A percentile compares a stretch with the other conserved stretches of the same genome.
Evolutionary conservation across 2,113 vertebrate genomes (phyloP).

Genomic region (Brachypodius melanocephalos): DNA sequence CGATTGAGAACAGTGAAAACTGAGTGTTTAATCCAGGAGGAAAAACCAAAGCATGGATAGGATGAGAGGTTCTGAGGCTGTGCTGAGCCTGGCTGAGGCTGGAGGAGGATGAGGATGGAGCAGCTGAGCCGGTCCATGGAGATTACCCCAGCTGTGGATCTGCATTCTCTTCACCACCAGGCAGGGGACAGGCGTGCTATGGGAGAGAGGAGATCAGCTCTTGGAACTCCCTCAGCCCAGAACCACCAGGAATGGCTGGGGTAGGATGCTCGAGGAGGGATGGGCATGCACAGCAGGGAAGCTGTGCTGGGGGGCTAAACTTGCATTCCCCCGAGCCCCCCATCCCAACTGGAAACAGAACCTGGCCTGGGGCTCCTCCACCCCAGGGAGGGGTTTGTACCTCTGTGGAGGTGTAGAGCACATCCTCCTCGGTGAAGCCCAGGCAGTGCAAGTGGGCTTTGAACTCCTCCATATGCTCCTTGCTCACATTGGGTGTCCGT

Average conservation of each 20-base stretch:
- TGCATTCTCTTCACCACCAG: fast-evolving
- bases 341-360: background rate
- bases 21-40: fast-evolving
- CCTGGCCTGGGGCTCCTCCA: background rate
- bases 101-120: background rate
- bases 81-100: background rate
- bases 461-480: conserved; percentile 40
- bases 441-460: background rate
- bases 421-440: background rate
- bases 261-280: background rate
- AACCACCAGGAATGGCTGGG: fast-evolving
- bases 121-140: fast-evolving
- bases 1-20: background rate
- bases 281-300: background rate
- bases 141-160: background rate
- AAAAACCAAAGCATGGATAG: background rate
- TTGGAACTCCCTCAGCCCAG: background rate
- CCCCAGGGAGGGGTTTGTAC: background rate
- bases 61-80: background rate
- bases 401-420: background rate
- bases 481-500: background rate
- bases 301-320: fast-evolving
- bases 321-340: fast-evolving
- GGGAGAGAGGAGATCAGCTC: fast-evolving
- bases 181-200: background rate